Evolutionary conservation across 2,113 vertebrate species (phyloP).

Genomic region (Daphoenositta chrysoptera): DNA sequence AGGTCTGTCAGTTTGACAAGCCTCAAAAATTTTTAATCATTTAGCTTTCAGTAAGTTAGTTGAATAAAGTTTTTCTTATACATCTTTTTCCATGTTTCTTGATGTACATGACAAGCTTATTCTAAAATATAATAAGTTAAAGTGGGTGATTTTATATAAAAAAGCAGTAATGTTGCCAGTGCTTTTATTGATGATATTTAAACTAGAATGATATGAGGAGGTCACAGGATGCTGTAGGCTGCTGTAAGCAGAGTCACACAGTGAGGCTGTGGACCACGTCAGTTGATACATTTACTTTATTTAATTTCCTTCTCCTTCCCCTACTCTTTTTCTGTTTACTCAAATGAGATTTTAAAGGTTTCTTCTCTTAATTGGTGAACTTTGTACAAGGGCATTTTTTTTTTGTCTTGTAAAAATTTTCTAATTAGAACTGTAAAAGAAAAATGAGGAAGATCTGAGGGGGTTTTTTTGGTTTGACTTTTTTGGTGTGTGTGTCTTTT

Average conservation of each 20-base stretch:
- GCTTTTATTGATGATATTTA: background rate
- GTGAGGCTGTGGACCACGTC: background rate
- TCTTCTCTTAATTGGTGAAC: background rate
- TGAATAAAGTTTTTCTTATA: background rate
- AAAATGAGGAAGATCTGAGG: background rate
- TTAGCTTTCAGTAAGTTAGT: background rate
- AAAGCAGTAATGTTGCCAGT: background rate
- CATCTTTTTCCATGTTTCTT: background rate
- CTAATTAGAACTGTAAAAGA: background rate
- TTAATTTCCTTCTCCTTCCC: background rate
- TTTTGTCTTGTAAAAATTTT: background rate
- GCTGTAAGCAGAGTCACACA: background rate
- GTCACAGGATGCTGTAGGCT: background rate
- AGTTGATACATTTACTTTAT: background rate
- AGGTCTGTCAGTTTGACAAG: background rate
- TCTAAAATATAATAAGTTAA: background rate
- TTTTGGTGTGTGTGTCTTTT: background rate
- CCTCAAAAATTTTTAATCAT: background rate
- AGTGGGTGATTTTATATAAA: background rate
- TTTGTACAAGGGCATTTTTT: background rate
- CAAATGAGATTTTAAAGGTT: background rate
- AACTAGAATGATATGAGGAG: background rate
- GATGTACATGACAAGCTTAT: background rate
- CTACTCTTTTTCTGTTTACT: background rate
- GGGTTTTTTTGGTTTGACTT: background rate